These are phyloP conservation scores for Rhabdomys dilectus DNA, from an alignment of 2,113 vertebrate genomes.

Conservation along the genomic window DNA sequence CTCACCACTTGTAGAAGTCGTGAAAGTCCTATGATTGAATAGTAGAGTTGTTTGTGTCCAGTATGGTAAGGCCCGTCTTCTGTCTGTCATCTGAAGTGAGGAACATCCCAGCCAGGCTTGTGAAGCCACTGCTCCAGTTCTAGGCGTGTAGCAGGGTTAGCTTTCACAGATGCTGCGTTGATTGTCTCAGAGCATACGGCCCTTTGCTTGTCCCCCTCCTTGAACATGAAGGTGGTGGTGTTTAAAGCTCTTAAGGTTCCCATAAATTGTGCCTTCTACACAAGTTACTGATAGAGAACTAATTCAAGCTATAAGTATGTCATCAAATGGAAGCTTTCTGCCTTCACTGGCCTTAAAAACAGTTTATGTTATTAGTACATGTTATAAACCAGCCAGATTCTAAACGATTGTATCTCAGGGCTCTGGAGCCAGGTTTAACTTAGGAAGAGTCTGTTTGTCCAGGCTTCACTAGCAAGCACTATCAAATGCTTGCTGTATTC, in stretches of 20 bases:
- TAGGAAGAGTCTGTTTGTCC: background rate
- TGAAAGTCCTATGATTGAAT: background rate
- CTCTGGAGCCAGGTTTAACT: background rate
- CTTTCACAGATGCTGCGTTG: constrained; percentile 89
- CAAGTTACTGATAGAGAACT: constrained; percentile 83
- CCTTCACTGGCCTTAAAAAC: background rate
- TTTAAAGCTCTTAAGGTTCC: constrained; percentile 91
- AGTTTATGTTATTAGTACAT: background rate
- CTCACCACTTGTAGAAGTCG: background rate
- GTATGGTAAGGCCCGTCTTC: background rate
- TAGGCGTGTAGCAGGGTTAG: constrained; percentile 91
- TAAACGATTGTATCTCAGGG: background rate
- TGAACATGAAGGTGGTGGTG: constrained; percentile 88
- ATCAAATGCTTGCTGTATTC: background rate
- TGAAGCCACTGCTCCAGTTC: constrained; percentile 88
- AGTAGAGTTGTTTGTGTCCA: constrained; percentile 14
- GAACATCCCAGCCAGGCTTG: constrained; percentile 82
- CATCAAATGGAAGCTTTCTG: constrained; percentile 54
- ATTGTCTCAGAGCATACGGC: constrained; percentile 88
- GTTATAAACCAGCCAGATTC: background rate
- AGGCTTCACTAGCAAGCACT: background rate
- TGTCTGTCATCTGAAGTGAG: constrained; percentile 54
- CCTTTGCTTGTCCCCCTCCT: constrained; percentile 85
- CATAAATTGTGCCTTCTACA: constrained; percentile 85
- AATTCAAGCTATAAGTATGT: constrained; percentile 82